These are phyloP conservation scores for Phainopepla nitens DNA, from an alignment of 2,113 vertebrate genomes.

Conservation along the genomic window DNA sequence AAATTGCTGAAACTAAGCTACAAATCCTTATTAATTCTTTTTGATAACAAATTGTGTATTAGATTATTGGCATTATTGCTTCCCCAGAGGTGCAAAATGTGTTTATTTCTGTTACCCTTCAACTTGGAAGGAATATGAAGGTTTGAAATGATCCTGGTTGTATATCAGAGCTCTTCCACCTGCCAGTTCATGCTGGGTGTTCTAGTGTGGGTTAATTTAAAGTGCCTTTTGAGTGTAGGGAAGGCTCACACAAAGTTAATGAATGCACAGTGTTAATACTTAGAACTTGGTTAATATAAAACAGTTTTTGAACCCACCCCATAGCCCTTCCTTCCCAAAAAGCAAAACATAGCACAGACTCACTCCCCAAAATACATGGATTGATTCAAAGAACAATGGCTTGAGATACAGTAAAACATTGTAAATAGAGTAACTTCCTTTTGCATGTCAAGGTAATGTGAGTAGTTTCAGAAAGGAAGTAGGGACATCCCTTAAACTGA, in stretches of 20 bases:
- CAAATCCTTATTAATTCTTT: background rate
- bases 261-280: background rate
- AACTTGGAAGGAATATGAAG: background rate
- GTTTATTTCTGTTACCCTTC: background rate
- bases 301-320: background rate
- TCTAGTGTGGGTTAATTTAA: background rate
- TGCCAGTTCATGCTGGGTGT: background rate
- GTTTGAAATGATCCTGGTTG: background rate
- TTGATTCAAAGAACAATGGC: background rate
- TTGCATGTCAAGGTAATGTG: background rate
- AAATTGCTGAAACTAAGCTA: background rate
- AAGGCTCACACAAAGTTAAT: background rate
- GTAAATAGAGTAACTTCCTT: background rate
- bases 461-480: background rate
- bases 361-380: background rate
- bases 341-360: background rate
- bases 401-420: background rate
- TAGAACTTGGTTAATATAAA: background rate
- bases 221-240: background rate
- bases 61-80: background rate
- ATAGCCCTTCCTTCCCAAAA: background rate
- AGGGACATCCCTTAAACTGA: background rate
- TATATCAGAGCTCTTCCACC: background rate
- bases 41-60: background rate
- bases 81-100: background rate